Conservation (phyloP, 2,888 invertebrate genomes). For the Heliconius erato region DNA sequence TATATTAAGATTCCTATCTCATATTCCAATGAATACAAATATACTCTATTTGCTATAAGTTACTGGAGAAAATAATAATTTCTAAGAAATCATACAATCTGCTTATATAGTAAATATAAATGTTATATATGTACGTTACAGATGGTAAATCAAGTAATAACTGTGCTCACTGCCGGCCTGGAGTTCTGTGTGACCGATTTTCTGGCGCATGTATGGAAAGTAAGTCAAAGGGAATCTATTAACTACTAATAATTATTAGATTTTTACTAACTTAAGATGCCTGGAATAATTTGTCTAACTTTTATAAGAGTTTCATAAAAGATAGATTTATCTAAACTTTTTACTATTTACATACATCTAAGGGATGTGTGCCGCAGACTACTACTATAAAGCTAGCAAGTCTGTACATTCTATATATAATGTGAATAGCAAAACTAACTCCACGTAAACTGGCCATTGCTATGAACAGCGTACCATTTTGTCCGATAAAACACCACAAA, state of each 20-base stretch:
- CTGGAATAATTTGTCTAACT: constrained; percentile 45
- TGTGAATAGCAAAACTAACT: constrained; percentile 84
- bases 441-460: constrained; percentile 85
- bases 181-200: constrained; percentile 91
- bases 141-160: constrained; percentile 73
- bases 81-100: background rate
- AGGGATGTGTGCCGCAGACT: constrained; percentile 56
- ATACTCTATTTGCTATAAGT: no score
- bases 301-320: constrained; percentile 37
- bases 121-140: constrained; percentile 27
- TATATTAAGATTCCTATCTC: no score
- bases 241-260: constrained; percentile 25
- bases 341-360: constrained; percentile 49
- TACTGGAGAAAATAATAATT: background rate
- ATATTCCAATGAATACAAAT: background rate
- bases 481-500: constrained; percentile 86
- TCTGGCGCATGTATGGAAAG: constrained; percentile 94
- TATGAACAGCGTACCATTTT: constrained; percentile 78
- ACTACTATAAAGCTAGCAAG: constrained; percentile 73
- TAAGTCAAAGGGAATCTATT: constrained; percentile 76
- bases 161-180: constrained; percentile 92
- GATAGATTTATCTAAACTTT: constrained; percentile 46
- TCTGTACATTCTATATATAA: constrained; percentile 62
- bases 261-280: constrained; percentile 39
- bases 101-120: background rate